Conservation (phyloP, 2,888 invertebrate genomes). For the Noctua pronuba region DNA sequence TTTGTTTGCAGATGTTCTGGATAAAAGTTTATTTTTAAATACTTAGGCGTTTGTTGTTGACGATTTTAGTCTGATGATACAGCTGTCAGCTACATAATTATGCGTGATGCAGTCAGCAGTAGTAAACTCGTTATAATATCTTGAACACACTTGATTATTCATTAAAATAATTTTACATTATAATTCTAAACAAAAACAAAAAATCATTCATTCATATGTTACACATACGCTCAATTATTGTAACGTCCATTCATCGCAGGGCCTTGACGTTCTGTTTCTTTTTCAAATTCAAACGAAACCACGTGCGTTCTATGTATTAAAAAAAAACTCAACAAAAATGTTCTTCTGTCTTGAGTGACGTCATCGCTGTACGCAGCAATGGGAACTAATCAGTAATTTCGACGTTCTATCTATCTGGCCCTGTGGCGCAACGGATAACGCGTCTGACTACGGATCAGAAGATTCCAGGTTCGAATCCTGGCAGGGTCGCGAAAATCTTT, state of each 20-base stretch:
- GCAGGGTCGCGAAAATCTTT: slow-evolving; percentile 86
- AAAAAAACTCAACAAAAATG: slow-evolving; percentile 7
- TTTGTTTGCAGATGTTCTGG: slow-evolving; percentile 4
- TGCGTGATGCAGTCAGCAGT: neutral
- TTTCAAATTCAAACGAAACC: neutral
- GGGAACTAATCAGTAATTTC: slow-evolving; percentile 60
- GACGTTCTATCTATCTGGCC: slow-evolving; percentile 72
- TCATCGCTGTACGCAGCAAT: slow-evolving; percentile 3
- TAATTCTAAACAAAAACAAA: too few species aligned
- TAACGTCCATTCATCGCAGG: too few species aligned
- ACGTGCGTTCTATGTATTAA: neutral
- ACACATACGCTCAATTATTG: too few species aligned
- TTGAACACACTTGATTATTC: neutral
- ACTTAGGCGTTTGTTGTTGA: neutral
- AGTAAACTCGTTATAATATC: neutral
- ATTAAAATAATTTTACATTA: neutral
- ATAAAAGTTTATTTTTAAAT: slow-evolving; percentile 33
- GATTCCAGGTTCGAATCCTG: slow-evolving; percentile 93
- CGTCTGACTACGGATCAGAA: slow-evolving; percentile 94
- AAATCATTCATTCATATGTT: too few species aligned
- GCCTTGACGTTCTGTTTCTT: neutral
- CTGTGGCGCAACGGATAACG: slow-evolving; percentile 93
- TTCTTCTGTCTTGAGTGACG: slow-evolving; percentile 34
- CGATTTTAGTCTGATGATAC: neutral
- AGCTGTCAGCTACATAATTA: neutral